A percentile compares a stretch with the other conserved stretches of the same genome.
phyloP scores from a whole-genome alignment of 2,113 vertebrate species.

The human (Homo sapiens) region GRCh38 chr3:94812501-94813000 shows the following conservation, averaged over 20 bases:
- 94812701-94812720: background rate
- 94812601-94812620: background rate
- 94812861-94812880: slow-evolving; percentile 1
- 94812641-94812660: background rate
- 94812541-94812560: background rate
- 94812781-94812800: background rate
- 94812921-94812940: background rate
- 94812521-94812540: too few species aligned
- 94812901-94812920: background rate
- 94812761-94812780: background rate
- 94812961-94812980: background rate
- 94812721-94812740: background rate
- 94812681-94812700: background rate
- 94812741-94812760: background rate
- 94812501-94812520: too few species aligned
- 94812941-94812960: background rate
- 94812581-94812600: background rate
- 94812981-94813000: slow-evolving; percentile 21
- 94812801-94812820: background rate
- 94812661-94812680: background rate
- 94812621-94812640: background rate
- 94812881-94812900: background rate
- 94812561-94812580: background rate
- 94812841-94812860: background rate
- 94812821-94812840: background rate